Conservation (phyloP, 2,113 vertebrate species). For the Antigone vipio region DNA sequence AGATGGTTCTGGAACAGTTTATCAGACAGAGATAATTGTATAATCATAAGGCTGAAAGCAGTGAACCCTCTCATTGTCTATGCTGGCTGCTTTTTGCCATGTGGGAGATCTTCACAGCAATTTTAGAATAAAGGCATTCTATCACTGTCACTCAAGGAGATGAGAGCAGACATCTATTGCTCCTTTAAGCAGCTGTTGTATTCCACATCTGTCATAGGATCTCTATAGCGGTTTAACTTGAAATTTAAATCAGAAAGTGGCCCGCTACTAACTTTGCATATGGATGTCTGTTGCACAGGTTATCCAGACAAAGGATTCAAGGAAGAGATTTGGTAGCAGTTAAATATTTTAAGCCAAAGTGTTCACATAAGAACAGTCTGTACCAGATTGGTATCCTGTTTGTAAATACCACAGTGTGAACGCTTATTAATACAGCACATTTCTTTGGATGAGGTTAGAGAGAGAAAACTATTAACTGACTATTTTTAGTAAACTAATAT, state of each 20-base stretch:
- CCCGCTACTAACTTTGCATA: neutral
- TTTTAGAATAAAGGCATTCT: slow-evolving; percentile 14
- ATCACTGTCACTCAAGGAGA: neutral
- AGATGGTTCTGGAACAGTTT: neutral
- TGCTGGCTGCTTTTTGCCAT: neutral
- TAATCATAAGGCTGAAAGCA: neutral
- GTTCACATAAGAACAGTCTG: neutral
- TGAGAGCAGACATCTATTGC: neutral
- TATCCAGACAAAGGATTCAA: neutral
- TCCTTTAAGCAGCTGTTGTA: neutral
- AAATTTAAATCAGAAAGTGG: neutral
- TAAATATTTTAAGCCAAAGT: neutral
- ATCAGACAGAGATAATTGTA: neutral
- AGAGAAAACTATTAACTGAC: neutral
- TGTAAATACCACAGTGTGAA: neutral
- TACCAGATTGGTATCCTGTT: neutral
- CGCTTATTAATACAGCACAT: neutral
- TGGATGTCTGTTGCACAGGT: neutral
- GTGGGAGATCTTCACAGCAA: neutral
- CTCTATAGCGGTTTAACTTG: neutral
- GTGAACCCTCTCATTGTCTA: neutral
- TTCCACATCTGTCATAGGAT: neutral
- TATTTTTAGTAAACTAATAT: neutral
- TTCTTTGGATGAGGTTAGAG: neutral
- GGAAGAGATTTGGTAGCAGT: neutral